phyloP scores from a whole-genome alignment of 2,113 vertebrate genomes.

The Megaleporinus macrocephalus region DNA sequence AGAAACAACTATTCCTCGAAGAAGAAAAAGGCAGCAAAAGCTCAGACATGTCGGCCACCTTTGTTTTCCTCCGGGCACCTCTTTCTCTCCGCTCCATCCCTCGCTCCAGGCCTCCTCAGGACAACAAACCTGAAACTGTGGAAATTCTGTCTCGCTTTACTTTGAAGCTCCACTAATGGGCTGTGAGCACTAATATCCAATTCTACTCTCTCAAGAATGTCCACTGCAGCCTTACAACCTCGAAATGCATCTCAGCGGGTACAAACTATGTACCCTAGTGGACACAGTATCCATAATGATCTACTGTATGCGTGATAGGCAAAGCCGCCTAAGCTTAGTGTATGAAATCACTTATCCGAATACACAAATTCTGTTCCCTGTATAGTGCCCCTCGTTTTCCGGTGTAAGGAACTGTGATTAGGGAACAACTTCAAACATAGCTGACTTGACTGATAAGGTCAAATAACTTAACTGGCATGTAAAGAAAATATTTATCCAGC shows the following conservation, averaged over 20 bases:
- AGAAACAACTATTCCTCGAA: background rate
- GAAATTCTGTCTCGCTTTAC: background rate
- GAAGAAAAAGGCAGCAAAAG: background rate
- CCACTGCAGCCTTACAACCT: background rate
- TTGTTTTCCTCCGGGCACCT: background rate
- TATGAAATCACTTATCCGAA: background rate
- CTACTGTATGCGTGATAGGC: background rate
- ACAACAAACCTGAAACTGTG: background rate
- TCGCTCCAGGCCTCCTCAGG: background rate
- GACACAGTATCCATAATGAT: background rate
- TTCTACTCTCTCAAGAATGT: background rate
- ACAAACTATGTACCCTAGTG: background rate
- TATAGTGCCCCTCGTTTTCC: background rate
- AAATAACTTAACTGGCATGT: no score
- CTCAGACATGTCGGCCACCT: background rate
- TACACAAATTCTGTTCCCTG: background rate
- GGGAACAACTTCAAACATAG: no score
- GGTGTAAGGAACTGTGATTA: no score
- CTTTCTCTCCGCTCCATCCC: constrained; percentile 19
- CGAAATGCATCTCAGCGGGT: background rate
- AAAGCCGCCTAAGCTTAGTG: background rate
- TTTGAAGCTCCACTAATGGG: no score
- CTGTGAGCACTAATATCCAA: background rate
- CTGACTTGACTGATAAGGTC: no score
- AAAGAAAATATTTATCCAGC: no score